Evolutionary conservation across 2,888 invertebrate genomes (phyloP).

Genomic region (Melieria picta): DNA sequence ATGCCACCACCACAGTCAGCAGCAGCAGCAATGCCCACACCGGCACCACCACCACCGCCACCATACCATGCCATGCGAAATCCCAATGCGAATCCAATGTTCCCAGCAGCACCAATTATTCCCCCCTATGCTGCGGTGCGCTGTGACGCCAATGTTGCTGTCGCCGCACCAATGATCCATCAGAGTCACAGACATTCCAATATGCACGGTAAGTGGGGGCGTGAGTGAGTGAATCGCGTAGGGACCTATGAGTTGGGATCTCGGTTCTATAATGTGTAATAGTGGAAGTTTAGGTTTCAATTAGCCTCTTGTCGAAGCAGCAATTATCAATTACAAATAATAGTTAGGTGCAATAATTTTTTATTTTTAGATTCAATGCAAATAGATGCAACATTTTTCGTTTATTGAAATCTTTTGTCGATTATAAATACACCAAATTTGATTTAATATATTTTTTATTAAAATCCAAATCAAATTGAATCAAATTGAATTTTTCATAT

Average conservation of each 20-base stretch:
- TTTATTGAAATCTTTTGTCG: not conserved
- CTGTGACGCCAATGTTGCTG: conserved; percentile 42
- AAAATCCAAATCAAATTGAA: not conserved
- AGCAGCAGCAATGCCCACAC: conserved; percentile 43
- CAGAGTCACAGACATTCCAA: conserved; percentile 48
- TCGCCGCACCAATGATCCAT: conserved; percentile 41
- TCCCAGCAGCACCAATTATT: conserved; percentile 45
- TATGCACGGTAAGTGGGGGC: conserved; percentile 57
- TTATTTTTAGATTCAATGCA: not conserved
- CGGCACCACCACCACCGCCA: conserved; percentile 48
- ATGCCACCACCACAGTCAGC: conserved; percentile 39
- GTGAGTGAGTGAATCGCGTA: not conserved
- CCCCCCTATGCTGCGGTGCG: conserved; percentile 47
- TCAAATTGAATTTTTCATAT: conserved; percentile 17
- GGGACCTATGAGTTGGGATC: too few relatives aligned
- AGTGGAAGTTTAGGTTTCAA: too few relatives aligned
- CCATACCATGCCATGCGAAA: conserved; percentile 51
- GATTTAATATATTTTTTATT: not conserved
- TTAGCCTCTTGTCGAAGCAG: too few relatives aligned
- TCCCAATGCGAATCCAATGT: conserved; percentile 24
- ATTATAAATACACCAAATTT: not conserved
- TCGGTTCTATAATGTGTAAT: too few relatives aligned
- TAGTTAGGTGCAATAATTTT: not conserved
- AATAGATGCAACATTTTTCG: not conserved
- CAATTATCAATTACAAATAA: too few relatives aligned